Percentiles rank a stretch among this genome's conserved stretches.
Conservation (phyloP, 2,888 invertebrate species). For the Phymatocera aterrima region DNA sequence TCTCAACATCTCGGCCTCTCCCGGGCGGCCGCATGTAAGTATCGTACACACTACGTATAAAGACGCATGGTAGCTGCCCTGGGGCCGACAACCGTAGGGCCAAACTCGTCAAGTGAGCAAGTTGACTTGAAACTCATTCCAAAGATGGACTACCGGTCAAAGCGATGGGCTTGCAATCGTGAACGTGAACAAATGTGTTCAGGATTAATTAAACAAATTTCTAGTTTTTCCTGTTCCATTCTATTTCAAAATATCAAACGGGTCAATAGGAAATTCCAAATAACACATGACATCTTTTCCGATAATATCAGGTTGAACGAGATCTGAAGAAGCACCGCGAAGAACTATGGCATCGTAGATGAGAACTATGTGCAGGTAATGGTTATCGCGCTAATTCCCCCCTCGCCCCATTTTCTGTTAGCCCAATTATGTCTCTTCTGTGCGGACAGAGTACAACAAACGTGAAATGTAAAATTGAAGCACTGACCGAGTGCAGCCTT, state of each 20-base stretch:
- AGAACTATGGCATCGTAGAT: no score
- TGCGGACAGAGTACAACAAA: no score
- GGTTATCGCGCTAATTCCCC: no score
- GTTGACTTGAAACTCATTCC: slow-evolving; percentile 18
- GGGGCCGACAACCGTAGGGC: background rate
- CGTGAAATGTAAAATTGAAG: background rate
- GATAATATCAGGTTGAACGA: no score
- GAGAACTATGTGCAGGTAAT: no score
- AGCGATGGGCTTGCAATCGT: background rate
- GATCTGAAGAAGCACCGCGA: no score
- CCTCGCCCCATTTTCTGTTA: no score
- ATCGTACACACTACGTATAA: background rate
- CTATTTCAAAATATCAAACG: background rate
- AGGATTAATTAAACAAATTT: background rate
- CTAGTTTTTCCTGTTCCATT: background rate
- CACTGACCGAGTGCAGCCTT: background rate
- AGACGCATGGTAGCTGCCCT: slow-evolving; percentile 14
- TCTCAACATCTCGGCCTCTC: slow-evolving; percentile 14
- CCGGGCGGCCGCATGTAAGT: background rate
- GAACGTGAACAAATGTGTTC: background rate
- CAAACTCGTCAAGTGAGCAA: background rate
- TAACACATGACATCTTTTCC: no score
- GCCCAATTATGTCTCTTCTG: no score
- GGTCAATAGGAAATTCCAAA: no score
- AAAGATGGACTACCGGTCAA: slow-evolving; percentile 23